Evolutionary conservation across 2,113 vertebrate species (phyloP).

Genomic region (Tenebrosternarchus preto): DNA sequence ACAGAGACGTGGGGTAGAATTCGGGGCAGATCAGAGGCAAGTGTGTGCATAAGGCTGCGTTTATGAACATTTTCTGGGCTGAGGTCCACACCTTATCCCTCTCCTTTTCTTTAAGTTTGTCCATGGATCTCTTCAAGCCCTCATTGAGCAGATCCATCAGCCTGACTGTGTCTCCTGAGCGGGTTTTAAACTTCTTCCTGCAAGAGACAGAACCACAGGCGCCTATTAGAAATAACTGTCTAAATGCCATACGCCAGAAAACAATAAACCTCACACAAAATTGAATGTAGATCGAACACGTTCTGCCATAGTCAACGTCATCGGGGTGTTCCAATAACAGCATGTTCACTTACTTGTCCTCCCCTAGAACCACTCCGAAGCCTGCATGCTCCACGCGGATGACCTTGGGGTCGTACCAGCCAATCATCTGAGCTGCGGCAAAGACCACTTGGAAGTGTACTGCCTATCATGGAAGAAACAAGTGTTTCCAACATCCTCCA

Average conservation of each 20-base stretch:
- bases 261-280: not conserved
- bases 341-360: constrained; percentile 89
- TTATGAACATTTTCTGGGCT: not conserved
- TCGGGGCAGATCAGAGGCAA: not conserved
- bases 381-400: constrained; percentile 88
- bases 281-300: not conserved
- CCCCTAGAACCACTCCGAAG: constrained; percentile 94
- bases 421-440: constrained; percentile 86
- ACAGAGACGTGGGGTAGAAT: constrained; percentile 4
- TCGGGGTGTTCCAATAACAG: not conserved
- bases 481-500: not conserved
- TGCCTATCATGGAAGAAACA: constrained; percentile 69
- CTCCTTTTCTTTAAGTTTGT: constrained; percentile 95
- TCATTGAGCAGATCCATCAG: constrained; percentile 92
- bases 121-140: constrained; percentile 93
- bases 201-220: not conserved
- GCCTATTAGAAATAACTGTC: not conserved
- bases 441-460: constrained; percentile 88
- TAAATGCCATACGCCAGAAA: not conserved
- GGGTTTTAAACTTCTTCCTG: constrained; percentile 99
- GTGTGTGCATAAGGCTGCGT: constrained; percentile 10
- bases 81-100: constrained; percentile 86
- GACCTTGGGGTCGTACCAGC: constrained; percentile 91
- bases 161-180: constrained; percentile 91
- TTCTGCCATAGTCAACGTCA: not conserved